phyloP scores from a whole-genome alignment of 2,113 vertebrate genomes.

The Periophthalmus modestus region DNA sequence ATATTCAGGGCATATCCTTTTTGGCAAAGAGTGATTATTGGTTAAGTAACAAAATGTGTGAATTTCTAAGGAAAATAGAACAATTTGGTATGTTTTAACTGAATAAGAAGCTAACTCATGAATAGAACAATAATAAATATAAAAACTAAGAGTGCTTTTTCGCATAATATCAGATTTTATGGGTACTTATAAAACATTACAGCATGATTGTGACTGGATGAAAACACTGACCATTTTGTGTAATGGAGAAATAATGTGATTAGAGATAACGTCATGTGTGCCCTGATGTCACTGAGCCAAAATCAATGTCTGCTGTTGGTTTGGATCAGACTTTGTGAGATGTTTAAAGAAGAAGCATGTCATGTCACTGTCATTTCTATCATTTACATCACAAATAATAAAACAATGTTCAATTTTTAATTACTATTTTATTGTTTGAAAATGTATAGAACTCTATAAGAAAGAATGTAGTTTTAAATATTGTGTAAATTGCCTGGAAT shows the following conservation, averaged over 20 bases:
- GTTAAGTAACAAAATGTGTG: background rate
- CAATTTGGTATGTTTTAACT: background rate
- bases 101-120: background rate
- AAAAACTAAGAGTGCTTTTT: background rate
- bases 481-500: background rate
- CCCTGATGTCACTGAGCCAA: conserved; percentile 30
- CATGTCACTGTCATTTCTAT: conserved; percentile 33
- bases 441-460: too few species aligned
- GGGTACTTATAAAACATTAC: conserved; percentile 48
- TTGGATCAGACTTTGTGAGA: conserved; percentile 43
- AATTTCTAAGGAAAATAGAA: background rate
- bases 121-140: background rate
- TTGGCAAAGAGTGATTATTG: background rate
- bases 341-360: conserved; percentile 40
- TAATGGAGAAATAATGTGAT: conserved; percentile 49
- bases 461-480: too few species aligned
- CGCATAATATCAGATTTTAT: background rate
- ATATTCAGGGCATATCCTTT: background rate
- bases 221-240: conserved; percentile 29
- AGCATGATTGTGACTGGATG: conserved; percentile 17
- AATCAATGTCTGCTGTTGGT: conserved; percentile 20
- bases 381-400: conserved; percentile 26
- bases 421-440: background rate
- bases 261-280: conserved; percentile 32
- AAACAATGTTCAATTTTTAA: conserved; percentile 15